Evolutionary conservation across 30 jellyfish, hydroid and myxozoan genomes (phyloP).

Genomic region (Mastigias papua): DNA sequence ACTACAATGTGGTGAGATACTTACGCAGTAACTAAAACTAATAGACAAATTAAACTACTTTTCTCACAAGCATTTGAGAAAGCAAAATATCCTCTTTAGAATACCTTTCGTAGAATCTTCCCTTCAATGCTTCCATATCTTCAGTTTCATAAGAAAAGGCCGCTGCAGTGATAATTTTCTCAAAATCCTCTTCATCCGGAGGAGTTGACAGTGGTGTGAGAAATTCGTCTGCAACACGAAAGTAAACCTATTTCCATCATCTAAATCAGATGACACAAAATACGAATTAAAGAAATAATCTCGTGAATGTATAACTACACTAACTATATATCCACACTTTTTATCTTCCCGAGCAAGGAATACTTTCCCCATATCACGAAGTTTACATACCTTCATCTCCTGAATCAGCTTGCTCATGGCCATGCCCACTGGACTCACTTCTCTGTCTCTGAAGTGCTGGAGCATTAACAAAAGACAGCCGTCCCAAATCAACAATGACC

Average conservation of each 20-base stretch:
- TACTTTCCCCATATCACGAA: not conserved
- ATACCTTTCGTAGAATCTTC: constrained; percentile 86
- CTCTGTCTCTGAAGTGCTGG: constrained; percentile 81
- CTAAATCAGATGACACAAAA: no score
- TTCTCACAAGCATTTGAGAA: no score
- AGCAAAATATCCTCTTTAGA: no score
- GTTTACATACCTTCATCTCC: constrained; percentile 53
- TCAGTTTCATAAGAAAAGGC: constrained; percentile 66
- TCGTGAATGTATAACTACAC: no score
- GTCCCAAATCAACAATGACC: constrained; percentile 92
- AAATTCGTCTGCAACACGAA: constrained; percentile 89
- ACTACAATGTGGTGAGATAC: no score
- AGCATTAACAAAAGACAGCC: constrained; percentile 76
- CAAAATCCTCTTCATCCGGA: constrained; percentile 86
- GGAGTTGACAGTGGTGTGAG: constrained; percentile 94
- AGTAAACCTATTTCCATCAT: no score
- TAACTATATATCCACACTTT: no score
- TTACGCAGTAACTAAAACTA: no score
- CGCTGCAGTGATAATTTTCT: constrained; percentile 44
- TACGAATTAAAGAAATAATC: no score
- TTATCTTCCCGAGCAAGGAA: no score
- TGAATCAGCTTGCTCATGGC: constrained; percentile 40
- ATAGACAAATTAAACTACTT: no score
- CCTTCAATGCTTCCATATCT: constrained; percentile 73
- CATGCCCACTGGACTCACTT: constrained; percentile 62